A percentile compares a stretch with the other conserved stretches of the same genome.
These are phyloP conservation scores for Sinosuthora webbiana DNA, from an alignment of 2,113 vertebrate genomes.

Conservation along the genomic window DNA sequence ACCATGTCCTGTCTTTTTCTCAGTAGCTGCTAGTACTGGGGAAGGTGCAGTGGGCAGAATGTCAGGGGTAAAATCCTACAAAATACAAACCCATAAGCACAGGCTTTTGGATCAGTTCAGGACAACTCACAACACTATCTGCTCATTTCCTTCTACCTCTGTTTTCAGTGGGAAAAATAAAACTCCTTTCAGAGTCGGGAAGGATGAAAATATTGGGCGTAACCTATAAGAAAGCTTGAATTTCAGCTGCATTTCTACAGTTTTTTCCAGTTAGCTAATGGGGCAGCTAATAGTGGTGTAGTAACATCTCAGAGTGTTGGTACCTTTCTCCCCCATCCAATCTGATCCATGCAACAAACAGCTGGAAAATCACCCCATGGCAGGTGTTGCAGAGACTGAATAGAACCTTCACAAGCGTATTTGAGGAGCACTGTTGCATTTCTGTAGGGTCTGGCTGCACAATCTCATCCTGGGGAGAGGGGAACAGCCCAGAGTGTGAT, in stretches of 20 bases:
- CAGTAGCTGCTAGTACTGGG: background rate
- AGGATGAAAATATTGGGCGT: background rate
- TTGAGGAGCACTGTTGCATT: background rate
- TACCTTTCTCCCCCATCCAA: background rate
- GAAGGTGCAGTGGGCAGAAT: background rate
- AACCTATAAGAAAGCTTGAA: background rate
- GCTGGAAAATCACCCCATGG: background rate
- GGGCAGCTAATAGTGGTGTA: background rate
- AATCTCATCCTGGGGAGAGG: accelerated
- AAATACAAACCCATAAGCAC: background rate
- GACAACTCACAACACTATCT: background rate
- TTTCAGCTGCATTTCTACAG: background rate
- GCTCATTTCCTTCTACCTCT: background rate
- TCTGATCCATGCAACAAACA: background rate
- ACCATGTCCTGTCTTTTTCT: background rate
- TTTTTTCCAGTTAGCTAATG: background rate
- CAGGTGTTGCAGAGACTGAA: background rate
- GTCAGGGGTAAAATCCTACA: background rate
- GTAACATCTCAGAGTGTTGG: background rate
- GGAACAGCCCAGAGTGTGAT: background rate
- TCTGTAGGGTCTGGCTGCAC: background rate
- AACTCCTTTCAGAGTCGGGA: background rate
- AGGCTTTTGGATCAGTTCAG: background rate
- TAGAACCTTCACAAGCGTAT: background rate
- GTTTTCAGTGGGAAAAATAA: background rate